Conservation (phyloP, 2,888 invertebrate genomes). For the Epistrophe grossulariae region DNA sequence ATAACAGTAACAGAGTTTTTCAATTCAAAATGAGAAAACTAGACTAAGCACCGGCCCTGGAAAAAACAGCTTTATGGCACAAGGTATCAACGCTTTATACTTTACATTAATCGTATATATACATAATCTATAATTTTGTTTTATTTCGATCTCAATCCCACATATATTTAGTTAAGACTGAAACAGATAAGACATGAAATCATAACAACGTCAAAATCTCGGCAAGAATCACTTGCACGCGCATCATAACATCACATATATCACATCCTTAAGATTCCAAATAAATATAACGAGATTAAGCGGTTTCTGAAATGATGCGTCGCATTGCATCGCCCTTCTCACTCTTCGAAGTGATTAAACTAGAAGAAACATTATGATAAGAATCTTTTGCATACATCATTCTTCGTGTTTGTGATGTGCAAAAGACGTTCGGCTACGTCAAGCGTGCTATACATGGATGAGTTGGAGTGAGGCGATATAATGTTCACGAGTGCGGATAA, state of each 20-base stretch:
- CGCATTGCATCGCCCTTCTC: slow-evolving; percentile 33
- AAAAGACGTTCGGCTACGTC: not conserved
- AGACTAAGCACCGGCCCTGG: too few relatives aligned
- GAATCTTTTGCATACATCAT: slow-evolving; percentile 65
- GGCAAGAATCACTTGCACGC: slow-evolving; percentile 15
- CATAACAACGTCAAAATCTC: not conserved
- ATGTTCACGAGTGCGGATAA: slow-evolving; percentile 59
- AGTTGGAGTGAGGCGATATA: slow-evolving; percentile 46
- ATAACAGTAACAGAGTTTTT: too few relatives aligned
- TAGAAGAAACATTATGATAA: slow-evolving; percentile 69
- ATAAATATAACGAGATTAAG: slow-evolving; percentile 56
- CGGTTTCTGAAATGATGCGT: slow-evolving; percentile 24
- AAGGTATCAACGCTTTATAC: too few relatives aligned
- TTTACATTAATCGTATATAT: too few relatives aligned
- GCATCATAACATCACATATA: slow-evolving; percentile 28
- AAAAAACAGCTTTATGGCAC: too few relatives aligned
- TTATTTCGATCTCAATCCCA: not conserved
- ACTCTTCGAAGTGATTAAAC: slow-evolving; percentile 53
- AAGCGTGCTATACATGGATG: slow-evolving; percentile 55
- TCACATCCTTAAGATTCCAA: slow-evolving; percentile 43
- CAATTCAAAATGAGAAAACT: too few relatives aligned
- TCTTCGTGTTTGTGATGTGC: slow-evolving; percentile 45
- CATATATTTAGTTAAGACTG: not conserved
- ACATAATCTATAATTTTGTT: not conserved
- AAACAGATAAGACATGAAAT: slow-evolving; percentile 7